phyloP scores from a whole-genome alignment of 2,113 vertebrate genomes.

The Gobiocypris rarus region DNA sequence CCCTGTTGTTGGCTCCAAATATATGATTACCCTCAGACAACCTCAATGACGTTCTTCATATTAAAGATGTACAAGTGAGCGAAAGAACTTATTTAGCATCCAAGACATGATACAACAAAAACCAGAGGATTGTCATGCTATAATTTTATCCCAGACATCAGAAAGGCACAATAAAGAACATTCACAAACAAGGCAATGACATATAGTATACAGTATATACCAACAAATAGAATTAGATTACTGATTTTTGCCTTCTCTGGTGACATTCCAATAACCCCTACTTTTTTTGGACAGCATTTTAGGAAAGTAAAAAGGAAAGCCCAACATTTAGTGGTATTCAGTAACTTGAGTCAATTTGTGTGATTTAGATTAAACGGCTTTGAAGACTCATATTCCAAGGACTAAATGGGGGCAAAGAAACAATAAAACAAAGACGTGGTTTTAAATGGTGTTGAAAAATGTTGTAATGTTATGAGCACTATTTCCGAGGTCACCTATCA shows the following conservation, averaged over 20 bases:
- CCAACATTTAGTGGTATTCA: slow-evolving; percentile 46
- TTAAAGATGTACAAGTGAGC: neutral
- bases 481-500: slow-evolving; percentile 1
- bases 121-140: neutral
- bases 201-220: neutral
- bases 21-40: neutral
- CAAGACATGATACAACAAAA: neutral
- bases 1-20: neutral
- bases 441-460: neutral
- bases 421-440: neutral
- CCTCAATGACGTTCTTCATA: neutral
- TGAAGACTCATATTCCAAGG: slow-evolving; percentile 18
- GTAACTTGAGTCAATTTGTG: slow-evolving; percentile 29
- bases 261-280: slow-evolving; percentile 32
- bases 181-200: neutral
- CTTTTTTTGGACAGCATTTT: slow-evolving; percentile 30
- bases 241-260: slow-evolving; percentile 33
- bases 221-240: neutral
- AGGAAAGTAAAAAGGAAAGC: slow-evolving; percentile 46
- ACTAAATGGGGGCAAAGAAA: neutral
- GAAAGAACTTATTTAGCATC: neutral
- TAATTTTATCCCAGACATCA: neutral
- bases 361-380: slow-evolving; percentile 45
- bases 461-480: neutral
- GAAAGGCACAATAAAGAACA: neutral